Base-by-base conservation (phyloP, 2,113 vertebrate species). In the Microtus montanus region DNA sequence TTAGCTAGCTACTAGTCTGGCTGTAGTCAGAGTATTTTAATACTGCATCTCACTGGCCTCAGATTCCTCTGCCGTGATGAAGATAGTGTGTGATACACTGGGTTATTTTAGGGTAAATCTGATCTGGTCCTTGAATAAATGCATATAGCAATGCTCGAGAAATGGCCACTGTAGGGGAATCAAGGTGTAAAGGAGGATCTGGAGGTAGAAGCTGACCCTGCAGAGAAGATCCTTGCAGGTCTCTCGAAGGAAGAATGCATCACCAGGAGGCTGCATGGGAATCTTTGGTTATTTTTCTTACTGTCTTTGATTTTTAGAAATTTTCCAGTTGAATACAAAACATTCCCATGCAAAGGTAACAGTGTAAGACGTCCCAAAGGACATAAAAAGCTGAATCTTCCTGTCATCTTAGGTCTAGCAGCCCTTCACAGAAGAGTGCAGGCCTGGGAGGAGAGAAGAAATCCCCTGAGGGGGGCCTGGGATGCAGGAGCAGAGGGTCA, bases 251-350 rank as follows among this genome's bases (percentile, higher is more conserved):
- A 52, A 1, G 9, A 12, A 1, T 5, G 17, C 28, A 17, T 84
- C 22, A 26, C 33, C 33, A 68, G 12, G 19, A 77, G 73, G 52
- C 73, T 17, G 26, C 52, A 74, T 38, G 26, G 41, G 61, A 38
- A 71, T 5, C 6, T 78, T 58, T 66, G 20, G 15, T 30, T 87
- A 4, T 44, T 35, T 64, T 89, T 87, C 30, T 35, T 13, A 61
- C 20, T 6, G 33, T 79, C 78, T 95, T 71, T 35, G 66, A 96
- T 22, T 82, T 82, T 85, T 11, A 89, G 83, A 4, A n/a, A 75
- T 54, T 89, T 89, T 89, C 33, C 61, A 73, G 17, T 74, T 74
- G 58, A 89, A 61, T 47, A 92, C 28, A 73, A 95, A 79, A 64
- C n/a, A 90, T 24, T 77, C 80, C 26, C 38, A 49, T 20, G 30